phyloP scores from a whole-genome alignment of 2,797 vertebrate species.

The Parotocinclus haroldoi region DNA sequence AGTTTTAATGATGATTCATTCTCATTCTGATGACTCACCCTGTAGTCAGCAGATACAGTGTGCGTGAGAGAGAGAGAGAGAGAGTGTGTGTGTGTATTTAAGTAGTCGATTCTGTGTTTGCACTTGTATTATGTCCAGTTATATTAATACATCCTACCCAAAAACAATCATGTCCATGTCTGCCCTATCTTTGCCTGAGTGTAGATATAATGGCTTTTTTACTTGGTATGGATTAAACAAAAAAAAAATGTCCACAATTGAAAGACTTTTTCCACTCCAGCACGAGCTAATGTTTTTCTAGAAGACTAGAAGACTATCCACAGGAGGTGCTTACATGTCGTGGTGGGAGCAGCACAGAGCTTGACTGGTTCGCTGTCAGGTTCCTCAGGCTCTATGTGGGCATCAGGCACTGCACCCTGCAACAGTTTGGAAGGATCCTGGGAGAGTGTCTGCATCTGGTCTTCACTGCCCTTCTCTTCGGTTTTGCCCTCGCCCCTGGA shows the following conservation, averaged over 20 bases:
- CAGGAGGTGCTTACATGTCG: slow-evolving; percentile 76
- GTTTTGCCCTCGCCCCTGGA: slow-evolving; percentile 53
- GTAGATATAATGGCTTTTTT: too few relatives aligned
- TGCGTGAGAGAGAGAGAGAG: too few relatives aligned
- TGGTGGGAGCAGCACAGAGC: slow-evolving; percentile 72
- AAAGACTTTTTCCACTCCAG: too few relatives aligned
- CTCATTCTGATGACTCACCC: slow-evolving; percentile 46
- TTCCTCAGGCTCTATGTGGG: slow-evolving; percentile 76
- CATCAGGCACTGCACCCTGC: slow-evolving; percentile 57
- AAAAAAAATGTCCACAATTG: too few relatives aligned
- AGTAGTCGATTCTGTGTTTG: too few relatives aligned
- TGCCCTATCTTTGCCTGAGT: too few relatives aligned
- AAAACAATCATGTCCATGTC: too few relatives aligned
- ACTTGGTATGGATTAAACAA: too few relatives aligned
- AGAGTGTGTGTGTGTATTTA: too few relatives aligned
- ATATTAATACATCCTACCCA: too few relatives aligned
- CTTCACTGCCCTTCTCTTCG: slow-evolving; percentile 60
- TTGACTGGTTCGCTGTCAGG: slow-evolving; percentile 77
- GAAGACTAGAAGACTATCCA: neutral
- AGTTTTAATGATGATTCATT: slow-evolving; percentile 38
- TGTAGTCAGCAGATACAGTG: neutral
- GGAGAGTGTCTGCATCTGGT: slow-evolving; percentile 63
- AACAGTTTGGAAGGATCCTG: slow-evolving; percentile 77
- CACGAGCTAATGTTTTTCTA: too few relatives aligned
- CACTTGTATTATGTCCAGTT: too few relatives aligned